Percentiles rank a stretch among this genome's conserved stretches.
phyloP scores from a whole-genome alignment of 2,888 invertebrate species.

The Lycocerus yunnanus region DNA sequence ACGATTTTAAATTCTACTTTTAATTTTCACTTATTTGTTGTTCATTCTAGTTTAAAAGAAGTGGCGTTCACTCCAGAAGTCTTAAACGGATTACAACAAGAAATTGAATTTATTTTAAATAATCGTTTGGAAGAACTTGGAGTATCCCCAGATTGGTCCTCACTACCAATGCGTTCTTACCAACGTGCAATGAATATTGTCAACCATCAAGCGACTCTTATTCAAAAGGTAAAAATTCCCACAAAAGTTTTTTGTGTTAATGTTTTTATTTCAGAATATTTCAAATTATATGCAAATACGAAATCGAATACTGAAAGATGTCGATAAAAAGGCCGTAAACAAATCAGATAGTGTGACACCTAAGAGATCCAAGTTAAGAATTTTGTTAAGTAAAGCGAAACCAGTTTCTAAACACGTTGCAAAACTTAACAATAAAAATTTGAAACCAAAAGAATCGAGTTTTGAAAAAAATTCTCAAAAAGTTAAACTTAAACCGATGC shows the following conservation, averaged over 20 bases:
- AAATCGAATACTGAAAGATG: constrained; percentile 8
- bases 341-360: neutral
- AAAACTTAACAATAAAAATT: neutral
- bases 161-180: constrained; percentile 61
- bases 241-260: neutral
- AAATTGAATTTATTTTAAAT: constrained; percentile 52
- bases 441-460: neutral
- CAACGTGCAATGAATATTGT: constrained; percentile 63
- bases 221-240: constrained; percentile 60
- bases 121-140: constrained; percentile 63
- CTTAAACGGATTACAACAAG: constrained; percentile 28
- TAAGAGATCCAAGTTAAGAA: neutral
- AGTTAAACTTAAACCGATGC: neutral
- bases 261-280: constrained; percentile 10
- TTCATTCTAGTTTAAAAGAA: constrained; percentile 36
- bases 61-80: constrained; percentile 33
- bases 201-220: constrained; percentile 61
- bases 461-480: neutral
- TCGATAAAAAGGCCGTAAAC: neutral
- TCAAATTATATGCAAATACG: constrained; percentile 16
- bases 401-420: neutral
- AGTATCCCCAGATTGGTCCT: constrained; percentile 66
- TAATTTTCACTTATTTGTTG: neutral
- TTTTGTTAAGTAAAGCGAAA: neutral
- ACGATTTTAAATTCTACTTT: neutral